Base-by-base conservation (phyloP, 2,888 invertebrate genomes). In the Julus scandinavius region DNA sequence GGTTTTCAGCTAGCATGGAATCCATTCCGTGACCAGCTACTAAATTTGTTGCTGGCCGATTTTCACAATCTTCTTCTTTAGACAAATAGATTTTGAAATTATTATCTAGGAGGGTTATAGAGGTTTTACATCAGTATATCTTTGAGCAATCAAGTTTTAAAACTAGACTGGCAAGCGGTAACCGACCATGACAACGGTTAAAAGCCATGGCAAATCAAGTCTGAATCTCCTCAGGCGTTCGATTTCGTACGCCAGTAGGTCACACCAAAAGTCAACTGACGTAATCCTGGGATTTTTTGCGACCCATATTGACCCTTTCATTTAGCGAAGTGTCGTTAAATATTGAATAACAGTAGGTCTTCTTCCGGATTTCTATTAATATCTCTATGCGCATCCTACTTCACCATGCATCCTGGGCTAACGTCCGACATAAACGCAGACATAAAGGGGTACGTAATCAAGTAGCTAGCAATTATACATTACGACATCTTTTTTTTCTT, bases 321-420 rank as follows among this genome's bases (percentile, higher is more conserved):
- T 6, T 80, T 38, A 80, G 80, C 80, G 80, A 80, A 38, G 11
- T 15, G 80, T 80, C 38, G 38, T 38, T 40, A 80, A 80, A 38
- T 38, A 80, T 11, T 38, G 29, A 29, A 80, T 80, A 15, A 13
- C 80, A 72, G 72, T 29, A 20, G 80, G 80, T 80, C 38, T 80
- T 80, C 80, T 80, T 80, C 80, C 80, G 80, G 80, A 38, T 80
- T 80, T 40, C 38, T 80, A 40, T 80, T 80, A 80, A 80, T 80
- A 80, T 11, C 15, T 15, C 38, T 2, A 15, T 15, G 80, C 15
- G 80, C 80, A 80, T 80, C 80, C 80, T 80, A 80, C 38, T 80
- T 80, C 80, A 29, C 80, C 29, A 13, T 13, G 80, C 80, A 38
- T 80, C 80, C 80, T 80, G 80, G 80, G 80, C 80, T 80, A 80